Evolutionary conservation across 2,888 invertebrate species (phyloP), one percentile per base, ranked within the genome.

Genomic region (Drosophila picticornis): DNA sequence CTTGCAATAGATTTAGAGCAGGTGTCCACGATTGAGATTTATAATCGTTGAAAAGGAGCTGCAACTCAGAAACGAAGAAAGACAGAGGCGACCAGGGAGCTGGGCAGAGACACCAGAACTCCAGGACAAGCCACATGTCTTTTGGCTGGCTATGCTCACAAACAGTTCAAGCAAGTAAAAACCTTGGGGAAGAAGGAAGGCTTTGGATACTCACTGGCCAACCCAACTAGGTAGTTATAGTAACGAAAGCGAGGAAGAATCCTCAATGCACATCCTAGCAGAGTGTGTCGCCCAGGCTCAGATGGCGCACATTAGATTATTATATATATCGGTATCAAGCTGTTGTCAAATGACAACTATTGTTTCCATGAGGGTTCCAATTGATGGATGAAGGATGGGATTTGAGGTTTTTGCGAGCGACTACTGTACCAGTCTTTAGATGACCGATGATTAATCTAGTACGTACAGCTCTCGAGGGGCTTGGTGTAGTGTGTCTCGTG

Each of bases 401-500:
- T 22, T 4, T 4, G 7, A 13, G 36, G 38, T 27, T 38, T 13
- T 38, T 25, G 36, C n/a, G 55, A 38, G 55, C 55, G 55, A 13
- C 55, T 55, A 55, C 56, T 56, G 38, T 56, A 57, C 57, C 57
- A 57, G 57, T 57, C 57, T 40, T 40, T 22, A 40, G 55, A 55
- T 55, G 55, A 29, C 56, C 27, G 56, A 56, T 57, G 56, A 32
- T 25, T 50, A 50, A 59, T 27, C 59, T 60, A 60, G 16, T 48
- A 77, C 93, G 91, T 91, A 94, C 95, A 94, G 77, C 94, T 94
- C 75, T 94, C 94, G 63, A 96, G 92, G 11, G 96, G 95, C 83
- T 95, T 94, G 19, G 97, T 97, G 88, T 96, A 95, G 58, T 94
- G 94, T 1, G 97, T 97, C 93, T 97, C 97, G 91, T 97, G 97